Base-by-base conservation (phyloP, 2,797 vertebrate genomes). In the Chrosomus eos region DNA sequence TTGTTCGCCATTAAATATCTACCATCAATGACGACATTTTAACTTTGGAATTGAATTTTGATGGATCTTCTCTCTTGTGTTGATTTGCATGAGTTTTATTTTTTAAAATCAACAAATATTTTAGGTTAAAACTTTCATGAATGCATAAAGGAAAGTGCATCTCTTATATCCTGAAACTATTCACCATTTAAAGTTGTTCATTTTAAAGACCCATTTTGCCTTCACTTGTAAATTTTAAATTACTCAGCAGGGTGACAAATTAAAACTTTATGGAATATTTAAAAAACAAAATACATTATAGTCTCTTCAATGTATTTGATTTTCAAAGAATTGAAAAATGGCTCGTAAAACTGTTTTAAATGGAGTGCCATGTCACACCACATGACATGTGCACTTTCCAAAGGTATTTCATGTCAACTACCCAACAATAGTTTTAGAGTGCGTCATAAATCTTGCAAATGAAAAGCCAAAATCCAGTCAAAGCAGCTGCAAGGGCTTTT, bases 401-500 rank as follows among this genome's bases (percentile, higher is more conserved):
- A 55, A 75, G 31, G 33, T 16, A 55, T n/a, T 75, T 75, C 7
- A 74, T 36, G 48, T 75, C 48, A 75, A 53, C 31, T 55, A 13
- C 31, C 19, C 3, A 55, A 36, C 31, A n/a, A 14, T 2, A 75
- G 33, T 38, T 38, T 68, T 58, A 75, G 7, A 55, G 73, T 3
- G 19, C 0, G 7, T 58, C 73, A n/a, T 36, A 76, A 76, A 76
- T 38, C 51, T 55, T 18, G 33, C 23, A 76, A 53, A 76, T 18
- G 21, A 38, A 76, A 76, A 38, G 73, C 51, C 31, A 58, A 26
- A 76, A 76, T 76, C 26, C 10, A 79, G 16, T 23, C 23, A 45
- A 79, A 64, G 9, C 76, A 79, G 33, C 51, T 76, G 7, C 51
- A 58, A 38, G 18, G 9, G 55, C 14, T 77, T 77, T 77, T 45